Evolutionary conservation across 2,888 invertebrate species (phyloP), one percentile per base, ranked within the genome.

Genomic region (Tiliacea aurago): DNA sequence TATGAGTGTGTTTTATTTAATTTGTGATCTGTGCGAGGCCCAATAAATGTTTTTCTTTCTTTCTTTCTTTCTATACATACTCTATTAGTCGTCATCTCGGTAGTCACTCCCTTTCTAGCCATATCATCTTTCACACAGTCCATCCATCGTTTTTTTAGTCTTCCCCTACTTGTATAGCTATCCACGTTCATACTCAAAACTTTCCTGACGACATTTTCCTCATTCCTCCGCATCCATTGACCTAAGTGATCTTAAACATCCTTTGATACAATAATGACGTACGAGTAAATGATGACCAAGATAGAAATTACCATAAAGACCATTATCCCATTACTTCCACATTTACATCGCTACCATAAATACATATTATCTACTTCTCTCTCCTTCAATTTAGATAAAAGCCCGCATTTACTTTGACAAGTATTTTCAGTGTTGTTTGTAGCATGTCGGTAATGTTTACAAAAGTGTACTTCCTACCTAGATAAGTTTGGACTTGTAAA

Each of bases 331-430:
- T 47, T 43, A 63, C n/a, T 51, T 49, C 43, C 2, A 51, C 51
- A 49, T 76, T 68, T 28, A 61, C 67, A 7, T 61, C 33, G 4
- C 13, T 79, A 33, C n/a, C 53, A 64, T 53, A 41, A n/a, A 64
- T 59, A 28, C 28, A 28, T 28, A 53, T 59, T 72, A 51, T 72
- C 51, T 45, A 56, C 33, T 33, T 37, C 18, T 13, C 4, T 70
- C 18, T 62, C 11, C 23, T 47, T 37, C 41, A 73, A 76, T 63
- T 55, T 70, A 59, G 45, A 80, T 70, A 67, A 45, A 63, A 81
- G 61, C 53, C 69, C 20, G 49, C 43, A 59, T 81, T 75, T 66
- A 20, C 18, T 51, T 51, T 47, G 28, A 11, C 10, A 45, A 33
- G 33, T 71, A 43, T 33, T 43, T 70, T 63, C 18, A 47, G 23